Percentiles rank a stretch among this genome's conserved stretches.
These are phyloP conservation scores for Hirtodrosophila histrioides DNA, from an alignment of 2,888 invertebrate species.

Conservation along the genomic window DNA sequence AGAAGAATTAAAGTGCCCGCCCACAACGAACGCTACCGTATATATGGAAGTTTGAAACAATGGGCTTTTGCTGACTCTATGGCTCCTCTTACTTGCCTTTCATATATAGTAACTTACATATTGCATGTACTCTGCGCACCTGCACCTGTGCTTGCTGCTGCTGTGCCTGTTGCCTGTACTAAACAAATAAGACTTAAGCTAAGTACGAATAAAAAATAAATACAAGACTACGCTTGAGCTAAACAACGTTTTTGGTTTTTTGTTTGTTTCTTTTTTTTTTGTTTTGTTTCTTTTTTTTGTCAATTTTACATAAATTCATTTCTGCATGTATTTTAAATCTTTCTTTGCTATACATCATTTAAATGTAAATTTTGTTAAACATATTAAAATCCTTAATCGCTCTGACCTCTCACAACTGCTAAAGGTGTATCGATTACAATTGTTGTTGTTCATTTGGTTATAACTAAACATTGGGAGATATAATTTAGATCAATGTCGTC, in stretches of 20 bases:
- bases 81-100: constrained; percentile 54
- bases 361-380: constrained; percentile 66
- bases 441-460: constrained; percentile 56
- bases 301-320: constrained; percentile 62
- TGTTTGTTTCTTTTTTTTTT: constrained; percentile 37
- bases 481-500: constrained; percentile 48
- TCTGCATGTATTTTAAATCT: constrained; percentile 58
- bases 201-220: constrained; percentile 37
- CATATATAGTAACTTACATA: constrained; percentile 43
- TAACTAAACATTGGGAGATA: constrained; percentile 65
- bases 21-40: constrained; percentile 45
- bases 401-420: constrained; percentile 68
- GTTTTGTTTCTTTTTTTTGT: constrained; percentile 24
- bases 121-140: constrained; percentile 30
- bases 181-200: constrained; percentile 48
- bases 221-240: constrained; percentile 51
- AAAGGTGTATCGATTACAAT: constrained; percentile 64
- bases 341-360: constrained; percentile 73
- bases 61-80: constrained; percentile 55
- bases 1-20: constrained; percentile 44
- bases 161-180: constrained; percentile 34
- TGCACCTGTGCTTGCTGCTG: constrained; percentile 30
- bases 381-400: constrained; percentile 65
- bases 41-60: constrained; percentile 15
- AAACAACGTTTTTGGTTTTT: constrained; percentile 41